Conservation (phyloP, 2,888 invertebrate genomes). For the Campopleginae sp. region DNA sequence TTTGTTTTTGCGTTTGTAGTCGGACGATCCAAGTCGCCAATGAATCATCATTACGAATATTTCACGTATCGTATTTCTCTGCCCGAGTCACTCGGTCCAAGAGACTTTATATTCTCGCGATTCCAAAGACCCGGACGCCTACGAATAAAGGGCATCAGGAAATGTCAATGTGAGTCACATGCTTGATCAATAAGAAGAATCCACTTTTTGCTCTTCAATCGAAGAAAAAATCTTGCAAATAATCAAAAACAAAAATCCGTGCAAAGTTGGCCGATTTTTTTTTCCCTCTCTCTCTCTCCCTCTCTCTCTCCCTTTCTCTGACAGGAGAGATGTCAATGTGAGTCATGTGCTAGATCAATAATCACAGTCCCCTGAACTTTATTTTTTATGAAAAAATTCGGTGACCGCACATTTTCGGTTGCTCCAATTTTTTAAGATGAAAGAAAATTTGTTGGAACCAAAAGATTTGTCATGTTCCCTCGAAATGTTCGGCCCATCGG, state of each 20-base stretch:
- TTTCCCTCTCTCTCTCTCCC: too few relatives aligned
- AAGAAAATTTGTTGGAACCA: too few relatives aligned
- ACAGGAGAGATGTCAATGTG: too few relatives aligned
- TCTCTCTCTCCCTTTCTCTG: too few relatives aligned
- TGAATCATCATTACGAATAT: constrained; percentile 49
- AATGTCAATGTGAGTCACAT: background rate
- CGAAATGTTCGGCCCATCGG: background rate
- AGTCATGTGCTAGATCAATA: too few relatives aligned
- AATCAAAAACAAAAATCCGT: too few relatives aligned
- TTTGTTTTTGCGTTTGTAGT: constrained; percentile 30
- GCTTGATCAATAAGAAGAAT: background rate
- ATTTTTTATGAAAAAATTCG: background rate
- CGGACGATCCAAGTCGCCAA: constrained; percentile 28
- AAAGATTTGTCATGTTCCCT: too few relatives aligned
- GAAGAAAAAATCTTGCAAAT: too few relatives aligned
- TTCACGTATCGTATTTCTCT: constrained; percentile 36
- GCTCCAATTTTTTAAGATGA: too few relatives aligned
- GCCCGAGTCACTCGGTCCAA: constrained; percentile 30
- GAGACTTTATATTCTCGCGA: background rate
- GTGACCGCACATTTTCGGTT: too few relatives aligned
- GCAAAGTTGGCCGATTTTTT: background rate
- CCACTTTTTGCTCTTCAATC: too few relatives aligned
- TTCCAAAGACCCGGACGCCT: constrained; percentile 23
- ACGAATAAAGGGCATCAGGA: constrained; percentile 1
- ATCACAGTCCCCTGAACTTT: too few relatives aligned